Conservation (phyloP, 2,113 vertebrate species). For the Neomonachus schauinslandi region DNA sequence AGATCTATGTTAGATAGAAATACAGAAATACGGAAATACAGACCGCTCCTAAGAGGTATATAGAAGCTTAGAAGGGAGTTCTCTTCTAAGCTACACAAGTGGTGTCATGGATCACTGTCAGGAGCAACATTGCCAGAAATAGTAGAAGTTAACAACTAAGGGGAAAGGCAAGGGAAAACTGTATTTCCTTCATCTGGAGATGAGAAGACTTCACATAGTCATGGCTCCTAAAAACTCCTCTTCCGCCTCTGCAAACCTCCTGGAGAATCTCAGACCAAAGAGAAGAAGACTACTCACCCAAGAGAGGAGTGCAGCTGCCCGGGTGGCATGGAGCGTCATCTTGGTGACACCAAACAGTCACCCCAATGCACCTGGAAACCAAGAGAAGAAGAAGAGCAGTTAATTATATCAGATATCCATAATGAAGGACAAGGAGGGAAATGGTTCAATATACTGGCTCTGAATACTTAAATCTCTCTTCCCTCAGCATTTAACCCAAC, state of each 20-base stretch:
- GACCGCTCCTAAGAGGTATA: not conserved
- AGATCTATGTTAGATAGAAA: too few species aligned
- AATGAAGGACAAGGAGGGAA: not conserved
- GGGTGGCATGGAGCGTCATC: slow-evolving; percentile 85
- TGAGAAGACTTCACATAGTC: not conserved
- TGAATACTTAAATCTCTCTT: not conserved
- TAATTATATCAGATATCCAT: slow-evolving; percentile 1
- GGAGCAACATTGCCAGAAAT: not conserved
- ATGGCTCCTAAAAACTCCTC: not conserved
- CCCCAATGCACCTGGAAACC: slow-evolving; percentile 62
- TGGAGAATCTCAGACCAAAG: not conserved
- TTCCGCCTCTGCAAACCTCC: not conserved
- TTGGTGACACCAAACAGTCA: slow-evolving; percentile 63
- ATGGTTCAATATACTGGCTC: not conserved
- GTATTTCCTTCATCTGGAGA: not conserved
- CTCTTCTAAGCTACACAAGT: not conserved
- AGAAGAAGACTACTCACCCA: slow-evolving; percentile 84
- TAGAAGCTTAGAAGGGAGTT: not conserved
- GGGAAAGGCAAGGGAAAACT: not conserved
- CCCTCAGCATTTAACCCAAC: not conserved
- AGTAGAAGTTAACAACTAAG: slow-evolving; percentile 18
- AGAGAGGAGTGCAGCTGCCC: slow-evolving; percentile 84
- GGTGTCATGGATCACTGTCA: not conserved
- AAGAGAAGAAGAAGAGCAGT: not conserved
- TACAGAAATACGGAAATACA: too few species aligned